phyloP scores from a whole-genome alignment of 2,888 invertebrate species.

The Pecten maximus region DNA sequence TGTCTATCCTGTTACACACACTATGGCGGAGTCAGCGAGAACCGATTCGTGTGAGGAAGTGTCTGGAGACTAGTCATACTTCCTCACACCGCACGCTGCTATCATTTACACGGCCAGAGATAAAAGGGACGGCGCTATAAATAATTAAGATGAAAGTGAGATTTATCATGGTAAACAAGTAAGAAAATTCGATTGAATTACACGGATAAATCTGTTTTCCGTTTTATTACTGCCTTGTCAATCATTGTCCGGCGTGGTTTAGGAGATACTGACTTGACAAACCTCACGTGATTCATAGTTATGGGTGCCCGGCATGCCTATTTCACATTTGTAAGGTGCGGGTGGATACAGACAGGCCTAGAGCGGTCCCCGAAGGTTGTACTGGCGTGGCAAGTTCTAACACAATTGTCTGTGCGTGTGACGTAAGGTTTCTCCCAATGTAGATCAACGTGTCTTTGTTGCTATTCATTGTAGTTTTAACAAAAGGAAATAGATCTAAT shows the following conservation, averaged over 20 bases:
- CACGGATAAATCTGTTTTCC: neutral
- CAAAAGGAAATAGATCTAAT: no score
- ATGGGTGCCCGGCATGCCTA: neutral
- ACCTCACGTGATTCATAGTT: neutral
- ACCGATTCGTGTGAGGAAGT: neutral
- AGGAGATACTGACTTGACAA: neutral
- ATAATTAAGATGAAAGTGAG: neutral
- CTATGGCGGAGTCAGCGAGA: no score
- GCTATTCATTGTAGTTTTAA: no score
- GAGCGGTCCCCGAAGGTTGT: neutral
- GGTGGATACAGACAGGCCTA: neutral
- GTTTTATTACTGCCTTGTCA: neutral
- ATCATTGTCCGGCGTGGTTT: conserved; percentile 2
- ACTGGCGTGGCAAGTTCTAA: neutral
- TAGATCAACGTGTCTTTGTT: neutral
- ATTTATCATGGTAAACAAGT: conserved; percentile 22
- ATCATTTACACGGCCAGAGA: neutral
- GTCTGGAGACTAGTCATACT: neutral
- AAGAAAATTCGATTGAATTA: neutral
- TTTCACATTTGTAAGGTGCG: neutral
- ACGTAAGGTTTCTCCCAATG: neutral
- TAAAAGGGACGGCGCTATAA: neutral
- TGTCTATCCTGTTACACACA: no score
- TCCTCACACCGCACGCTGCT: neutral
- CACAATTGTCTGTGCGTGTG: neutral